Base-by-base conservation (phyloP, 1,140 invertebrate species). In the Caerostris darwini region DNA sequence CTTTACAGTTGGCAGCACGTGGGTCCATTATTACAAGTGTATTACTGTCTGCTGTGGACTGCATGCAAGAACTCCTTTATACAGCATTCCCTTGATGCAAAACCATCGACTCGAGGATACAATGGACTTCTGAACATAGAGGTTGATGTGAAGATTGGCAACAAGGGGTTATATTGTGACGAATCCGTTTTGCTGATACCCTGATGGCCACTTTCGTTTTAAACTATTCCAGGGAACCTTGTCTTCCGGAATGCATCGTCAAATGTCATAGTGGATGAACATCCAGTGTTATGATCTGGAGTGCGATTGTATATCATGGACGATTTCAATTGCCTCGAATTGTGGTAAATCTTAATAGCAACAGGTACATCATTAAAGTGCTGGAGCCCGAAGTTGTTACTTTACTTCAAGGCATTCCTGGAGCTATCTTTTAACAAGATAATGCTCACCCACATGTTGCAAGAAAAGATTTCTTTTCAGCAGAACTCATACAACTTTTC, bases 331-430 rank as follows among this genome's bases (percentile, higher is more conserved):
- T 58, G 82, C 53, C 56, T 57, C 3, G 82, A 53, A 85, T 85
- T 85, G 82, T 85, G 82, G 53, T 2, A 54, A 56, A 56, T 14
- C 14, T 85, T 8, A 56, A 85, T 53, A 34, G 12, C 7, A 56
- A 85, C 82, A 34, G 12, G 53, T 85, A 53, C 56, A 85, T 19
- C 82, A 85, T 14, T 57, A 53, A 85, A 85, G 82, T 56, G 57
- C 53, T 85, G 3, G 1, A 85, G 54, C 53, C 50, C 82, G 7
- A 85, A 85, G 53, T 61, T 4, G 5, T 14, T 12, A 0, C 61
- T 53, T 85, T 85, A 5, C 82, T 85, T 85, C 54, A 85, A 85
- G 53, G 54, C 82, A 85, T 85, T 53, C 12, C 82, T 7, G 54
- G 82, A 54, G 82, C 34, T 85, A n/a, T 85, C 53, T 85, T 85